Percentiles rank a stretch among this genome's conserved stretches.
These are phyloP conservation scores for Verasper variegatus DNA, from an alignment of 2,113 vertebrate species.

Conservation along the genomic window DNA sequence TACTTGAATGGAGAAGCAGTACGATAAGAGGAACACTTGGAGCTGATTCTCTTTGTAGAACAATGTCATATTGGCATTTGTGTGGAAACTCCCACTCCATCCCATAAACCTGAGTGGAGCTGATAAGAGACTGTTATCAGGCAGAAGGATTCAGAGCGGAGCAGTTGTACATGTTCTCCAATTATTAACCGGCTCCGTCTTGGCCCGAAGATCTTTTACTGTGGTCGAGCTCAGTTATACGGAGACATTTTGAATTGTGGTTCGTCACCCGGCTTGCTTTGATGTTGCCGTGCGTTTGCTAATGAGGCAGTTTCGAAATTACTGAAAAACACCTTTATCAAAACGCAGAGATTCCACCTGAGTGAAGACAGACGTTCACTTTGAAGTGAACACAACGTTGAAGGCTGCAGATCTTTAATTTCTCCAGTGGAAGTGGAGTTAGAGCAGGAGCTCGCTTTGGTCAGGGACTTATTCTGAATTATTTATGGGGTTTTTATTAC, in stretches of 20 bases:
- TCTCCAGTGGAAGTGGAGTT: no score
- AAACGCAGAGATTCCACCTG: no score
- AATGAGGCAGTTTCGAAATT: neutral
- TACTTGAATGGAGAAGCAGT: no score
- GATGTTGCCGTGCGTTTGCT: neutral
- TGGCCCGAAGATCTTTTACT: slow-evolving; percentile 43
- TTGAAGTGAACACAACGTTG: no score
- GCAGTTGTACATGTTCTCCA: slow-evolving; percentile 72
- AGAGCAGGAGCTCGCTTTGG: no score
- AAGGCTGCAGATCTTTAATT: no score
- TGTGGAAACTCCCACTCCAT: slow-evolving; percentile 53
- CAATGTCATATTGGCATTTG: slow-evolving; percentile 10
- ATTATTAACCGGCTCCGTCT: slow-evolving; percentile 80
- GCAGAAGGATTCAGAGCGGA: slow-evolving; percentile 53
- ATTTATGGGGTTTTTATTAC: no score
- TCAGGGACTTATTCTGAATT: no score
- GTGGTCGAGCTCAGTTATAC: slow-evolving; percentile 8
- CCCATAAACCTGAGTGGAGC: slow-evolving; percentile 42
- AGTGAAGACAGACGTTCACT: no score
- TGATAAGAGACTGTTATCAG: slow-evolving; percentile 72
- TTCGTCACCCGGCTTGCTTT: slow-evolving; percentile 12
- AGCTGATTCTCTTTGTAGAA: neutral
- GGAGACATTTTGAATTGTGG: slow-evolving; percentile 3
- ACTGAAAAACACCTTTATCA: no score
- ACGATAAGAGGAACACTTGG: neutral